Percentiles rank a stretch among this genome's conserved stretches.
Evolutionary conservation across 2,888 invertebrate genomes (phyloP).

Genomic region (Spilarctia lutea): DNA sequence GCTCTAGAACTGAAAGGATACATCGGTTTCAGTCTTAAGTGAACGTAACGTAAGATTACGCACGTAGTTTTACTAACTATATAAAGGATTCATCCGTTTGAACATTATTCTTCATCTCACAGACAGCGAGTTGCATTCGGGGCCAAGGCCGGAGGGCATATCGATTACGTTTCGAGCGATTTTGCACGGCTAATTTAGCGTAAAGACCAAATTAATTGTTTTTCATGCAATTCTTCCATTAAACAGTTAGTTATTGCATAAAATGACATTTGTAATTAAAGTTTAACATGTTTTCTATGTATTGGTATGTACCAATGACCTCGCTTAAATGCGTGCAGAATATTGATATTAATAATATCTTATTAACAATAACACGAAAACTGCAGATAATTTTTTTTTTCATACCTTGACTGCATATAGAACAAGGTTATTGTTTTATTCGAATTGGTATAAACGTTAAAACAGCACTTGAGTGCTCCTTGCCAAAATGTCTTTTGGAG

Average conservation of each 20-base stretch:
- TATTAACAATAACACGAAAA: constrained; percentile 36
- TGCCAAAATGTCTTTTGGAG: neutral
- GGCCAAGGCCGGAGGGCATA: constrained; percentile 77
- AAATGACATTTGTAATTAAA: neutral
- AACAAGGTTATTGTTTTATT: neutral
- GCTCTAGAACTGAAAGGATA: constrained; percentile 50
- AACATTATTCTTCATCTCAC: constrained; percentile 76
- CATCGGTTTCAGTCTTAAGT: constrained; percentile 47
- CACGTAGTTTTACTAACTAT: constrained; percentile 63
- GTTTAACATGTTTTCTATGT: constrained; percentile 2
- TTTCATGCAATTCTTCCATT: constrained; percentile 40
- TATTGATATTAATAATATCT: constrained; percentile 23
- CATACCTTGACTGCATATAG: neutral
- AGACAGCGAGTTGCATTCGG: constrained; percentile 72
- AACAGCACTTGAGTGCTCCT: neutral
- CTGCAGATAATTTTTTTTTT: constrained; percentile 20
- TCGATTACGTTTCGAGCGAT: constrained; percentile 75
- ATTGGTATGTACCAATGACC: constrained; percentile 19
- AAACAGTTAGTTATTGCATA: neutral
- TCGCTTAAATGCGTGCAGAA: constrained; percentile 32
- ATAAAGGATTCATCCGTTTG: constrained; percentile 55
- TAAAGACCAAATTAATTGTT: constrained; percentile 41
- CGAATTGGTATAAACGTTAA: neutral
- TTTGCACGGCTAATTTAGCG: constrained; percentile 64
- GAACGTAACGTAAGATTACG: constrained; percentile 50